Evolutionary conservation across 2,797 vertebrate species (phyloP), one percentile per base, ranked within the genome.

Genomic region (Rhynchonycteris naso): DNA sequence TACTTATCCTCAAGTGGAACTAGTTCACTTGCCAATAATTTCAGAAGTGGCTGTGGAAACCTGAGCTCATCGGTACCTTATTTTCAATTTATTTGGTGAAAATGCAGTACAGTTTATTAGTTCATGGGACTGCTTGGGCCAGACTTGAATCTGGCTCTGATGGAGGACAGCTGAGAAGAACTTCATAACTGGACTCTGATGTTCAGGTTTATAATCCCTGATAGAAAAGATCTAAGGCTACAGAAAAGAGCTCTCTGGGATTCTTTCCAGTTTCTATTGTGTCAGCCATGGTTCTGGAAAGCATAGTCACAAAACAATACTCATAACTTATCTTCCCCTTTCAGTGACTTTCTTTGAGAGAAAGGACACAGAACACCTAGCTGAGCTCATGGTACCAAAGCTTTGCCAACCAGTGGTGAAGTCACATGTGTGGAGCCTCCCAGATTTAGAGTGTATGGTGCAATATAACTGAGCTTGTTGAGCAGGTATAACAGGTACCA

Each of bases 191-290:
- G 28, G 58, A 71, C 63, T 61, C 72, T 93, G 66, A 61, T 88
- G 18, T 30, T 83, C 50, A 69, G 59, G 54, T 75, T 84, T 56
- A 59, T 87, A 88, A 85, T 82, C 71, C 52, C 47, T n/a, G 13
- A 58, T 18, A 63, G 33, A 92, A 76, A 47, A 93, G 84, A 93
- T 65, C 47, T 54, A 93, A 94, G 84, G 33, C 50, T 75, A 76
- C 81, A 85, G 52, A 80, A 83, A 47, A 88, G 61, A 93, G 43
- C 66, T 83, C 10, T 68, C 75, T 59, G 56, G 56, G 83, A 66
- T 93, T 91, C 65, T 72, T 96, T 94, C 33, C 38, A 59, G 87
- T 92, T 84, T 71, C 24, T 54, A 11, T 76, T 93, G 30, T 80
- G 50, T 88, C 50, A 86, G 63, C 74, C 38, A 19, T 93, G 43